phyloP scores from a whole-genome alignment of 2,888 invertebrate genomes.

The Erannis defoliaria region DNA sequence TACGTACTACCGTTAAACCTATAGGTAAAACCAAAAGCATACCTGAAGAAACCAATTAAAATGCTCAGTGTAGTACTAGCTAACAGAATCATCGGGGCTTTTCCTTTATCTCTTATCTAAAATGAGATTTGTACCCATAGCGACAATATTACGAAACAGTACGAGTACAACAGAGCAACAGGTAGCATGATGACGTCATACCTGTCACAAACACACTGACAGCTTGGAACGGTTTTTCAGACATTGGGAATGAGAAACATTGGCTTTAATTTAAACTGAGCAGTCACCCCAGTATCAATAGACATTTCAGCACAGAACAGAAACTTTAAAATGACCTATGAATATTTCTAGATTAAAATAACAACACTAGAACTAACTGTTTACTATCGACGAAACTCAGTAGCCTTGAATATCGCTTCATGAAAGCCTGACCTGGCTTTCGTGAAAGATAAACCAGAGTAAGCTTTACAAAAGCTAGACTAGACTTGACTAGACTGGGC shows the following conservation, averaged over 20 bases:
- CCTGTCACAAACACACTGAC: slow-evolving; percentile 20
- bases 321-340: neutral
- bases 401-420: too few relatives aligned
- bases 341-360: neutral
- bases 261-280: neutral
- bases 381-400: too few relatives aligned
- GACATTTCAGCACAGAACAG: neutral
- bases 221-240: neutral
- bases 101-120: neutral
- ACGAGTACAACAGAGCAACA: slow-evolving; percentile 23
- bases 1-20: too few relatives aligned
- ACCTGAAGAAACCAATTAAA: too few relatives aligned
- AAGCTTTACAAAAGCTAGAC: too few relatives aligned
- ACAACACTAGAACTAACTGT: too few relatives aligned
- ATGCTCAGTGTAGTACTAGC: neutral
- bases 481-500: too few relatives aligned
- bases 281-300: neutral
- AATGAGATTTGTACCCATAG: neutral
- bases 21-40: too few relatives aligned
- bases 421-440: too few relatives aligned
- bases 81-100: neutral
- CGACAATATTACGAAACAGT: neutral
- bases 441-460: too few relatives aligned
- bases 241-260: neutral
- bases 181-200: slow-evolving; percentile 30